These are phyloP conservation scores for Megastigmus dorsalis DNA, from an alignment of 2,888 invertebrate species.

Conservation along the genomic window DNA sequence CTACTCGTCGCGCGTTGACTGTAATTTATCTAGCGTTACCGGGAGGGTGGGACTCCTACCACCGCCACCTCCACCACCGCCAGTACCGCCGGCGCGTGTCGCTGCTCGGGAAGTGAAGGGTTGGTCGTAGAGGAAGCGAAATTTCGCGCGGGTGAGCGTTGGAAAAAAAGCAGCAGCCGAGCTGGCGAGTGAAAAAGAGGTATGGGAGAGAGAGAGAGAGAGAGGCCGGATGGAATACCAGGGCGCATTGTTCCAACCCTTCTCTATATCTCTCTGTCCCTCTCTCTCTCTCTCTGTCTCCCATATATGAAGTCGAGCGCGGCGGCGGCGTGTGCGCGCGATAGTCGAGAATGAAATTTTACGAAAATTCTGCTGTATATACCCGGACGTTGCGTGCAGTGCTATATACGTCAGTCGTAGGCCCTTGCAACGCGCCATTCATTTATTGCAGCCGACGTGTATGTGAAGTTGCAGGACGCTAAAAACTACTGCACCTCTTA, in stretches of 20 bases:
- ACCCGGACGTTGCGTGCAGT: background rate
- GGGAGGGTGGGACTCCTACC: background rate
- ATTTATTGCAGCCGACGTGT: slow-evolving; percentile 42
- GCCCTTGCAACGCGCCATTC: slow-evolving; percentile 48
- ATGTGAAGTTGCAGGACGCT: background rate
- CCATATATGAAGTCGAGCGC: slow-evolving; percentile 43
- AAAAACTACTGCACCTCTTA: slow-evolving; percentile 25
- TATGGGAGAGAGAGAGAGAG: slow-evolving; percentile 3
- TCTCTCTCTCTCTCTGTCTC: background rate
- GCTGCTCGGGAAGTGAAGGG: background rate
- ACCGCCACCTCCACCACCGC: background rate
- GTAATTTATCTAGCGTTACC: slow-evolving; percentile 54
- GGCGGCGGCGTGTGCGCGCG: slow-evolving; percentile 44
- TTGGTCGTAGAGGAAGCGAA: slow-evolving; percentile 17
- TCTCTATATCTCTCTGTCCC: background rate
- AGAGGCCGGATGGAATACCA: slow-evolving; percentile 48
- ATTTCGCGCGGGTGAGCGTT: slow-evolving; percentile 46
- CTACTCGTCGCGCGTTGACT: slow-evolving; percentile 32
- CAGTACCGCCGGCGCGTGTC: background rate
- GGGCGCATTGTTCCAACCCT: slow-evolving; percentile 45
- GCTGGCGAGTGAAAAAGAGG: slow-evolving; percentile 32
- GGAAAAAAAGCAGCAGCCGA: slow-evolving; percentile 13
- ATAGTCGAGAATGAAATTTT: slow-evolving; percentile 53
- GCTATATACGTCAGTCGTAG: slow-evolving; percentile 25
- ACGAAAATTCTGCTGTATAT: slow-evolving; percentile 41